Evolutionary conservation across 2,797 vertebrate genomes (phyloP), one percentile per base, ranked within the genome.

Genomic region (Iguana delicatissima): DNA sequence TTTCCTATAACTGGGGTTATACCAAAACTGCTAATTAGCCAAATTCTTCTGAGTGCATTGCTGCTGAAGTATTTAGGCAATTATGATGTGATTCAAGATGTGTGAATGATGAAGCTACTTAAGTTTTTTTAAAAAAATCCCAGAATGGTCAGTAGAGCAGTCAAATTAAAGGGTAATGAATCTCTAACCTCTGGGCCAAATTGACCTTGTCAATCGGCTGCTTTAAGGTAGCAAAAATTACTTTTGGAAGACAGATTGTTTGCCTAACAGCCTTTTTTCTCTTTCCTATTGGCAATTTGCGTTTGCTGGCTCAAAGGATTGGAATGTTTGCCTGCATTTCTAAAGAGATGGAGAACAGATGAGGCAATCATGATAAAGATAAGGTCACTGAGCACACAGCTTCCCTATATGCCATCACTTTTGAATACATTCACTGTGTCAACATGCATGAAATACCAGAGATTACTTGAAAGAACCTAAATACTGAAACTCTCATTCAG

Each of bases 311-410:
- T 87, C 52, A 86, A 86, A 81, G 52, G 35, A 74, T 16, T 87
- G 50, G 72, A 90, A 77, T 77, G 86, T 77, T 90, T 90, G 42
- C 10, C 69, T 90, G 32, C 16, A 83, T 87, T 82, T 87, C 80
- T 87, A 32, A 76, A 90, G 55, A 90, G 46, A 82, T 83, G 80
- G 6, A 83, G 80, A 89, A 72, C 72, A 84, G 80, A 89, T 74
- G 87, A 82, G 76, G 67, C 84, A 72, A 79, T 82, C 79, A 82
- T 82, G 42, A 90, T 64, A 82, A 46, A 90, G 89, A 86, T 86
- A 74, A 64, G 14, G 69, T 81, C 57, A 87, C 26, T 62, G 14
- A 90, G 69, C 79, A 90, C 52, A 81, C 57, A 64, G 52, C 59
- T 50, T 81, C 38, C 32, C 62, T 81, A 32, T 73, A 57, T 35